Base-by-base conservation (phyloP, 2,888 invertebrate genomes). In the Pammene aurita region DNA sequence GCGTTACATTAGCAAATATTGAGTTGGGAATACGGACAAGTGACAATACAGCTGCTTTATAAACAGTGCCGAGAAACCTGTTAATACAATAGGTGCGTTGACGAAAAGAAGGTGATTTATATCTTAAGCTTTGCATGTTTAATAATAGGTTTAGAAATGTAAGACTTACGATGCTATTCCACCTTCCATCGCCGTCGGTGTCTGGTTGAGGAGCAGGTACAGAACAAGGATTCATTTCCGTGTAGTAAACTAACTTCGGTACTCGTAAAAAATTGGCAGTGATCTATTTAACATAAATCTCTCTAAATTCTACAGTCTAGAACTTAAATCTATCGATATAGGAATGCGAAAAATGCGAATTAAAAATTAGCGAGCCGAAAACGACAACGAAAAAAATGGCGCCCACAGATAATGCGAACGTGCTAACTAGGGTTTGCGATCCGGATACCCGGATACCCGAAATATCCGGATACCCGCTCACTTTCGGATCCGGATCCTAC, bases 181-280 rank as follows among this genome's bases (percentile, higher is more conserved):
- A 97, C 80, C 97, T 93, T 80, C 95, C 96, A 89, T 98, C 97
- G 62, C 97, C 97, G 79, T 96, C 96, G 56, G 93, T 91, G 89
- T 98, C 97, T 82, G 94, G 94, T 76, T 95, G 94, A 73, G 95
- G 94, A 73, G 94, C 90, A 75, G 97, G 95, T 77, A 94, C 88
- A 76, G 95, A 94, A 82, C 97, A 96, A 77, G 95, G 94, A 93
- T 96, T 96, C 96, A 96, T 96, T 26, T 66, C 56, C 18, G 35
- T 52, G 44, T 34, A 58, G 18, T 34, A 41, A 34, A 58, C 41
- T 52, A 57, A 13, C 18, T n/a, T 9, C 52, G 11, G 48, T 38
- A 46, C 16, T 57, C 41, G 26, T 60, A 44, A 58, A 55, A 44
- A 67, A 66, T 61, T 50, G 44, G n/a, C 18, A n/a, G 11, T 10